Percentiles rank a stretch among this genome's conserved stretches.
phyloP scores from a whole-genome alignment of 1,140 invertebrate genomes.

The Colletes gigas region DNA sequence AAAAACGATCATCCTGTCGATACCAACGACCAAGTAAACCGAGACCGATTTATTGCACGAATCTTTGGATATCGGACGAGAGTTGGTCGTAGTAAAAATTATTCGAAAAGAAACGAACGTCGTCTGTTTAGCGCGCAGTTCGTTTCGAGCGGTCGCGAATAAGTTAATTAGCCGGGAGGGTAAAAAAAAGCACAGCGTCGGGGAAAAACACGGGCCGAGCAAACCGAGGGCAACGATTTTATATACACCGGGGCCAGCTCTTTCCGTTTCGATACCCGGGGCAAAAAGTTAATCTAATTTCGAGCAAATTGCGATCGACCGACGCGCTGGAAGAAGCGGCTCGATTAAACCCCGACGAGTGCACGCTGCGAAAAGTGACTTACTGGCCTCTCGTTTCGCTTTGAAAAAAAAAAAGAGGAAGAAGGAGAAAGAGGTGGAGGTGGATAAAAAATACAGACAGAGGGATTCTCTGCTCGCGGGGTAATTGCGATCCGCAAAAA shows the following conservation, averaged over 20 bases:
- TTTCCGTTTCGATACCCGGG: not conserved
- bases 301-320: constrained; percentile 40
- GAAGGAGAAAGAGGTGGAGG: not conserved
- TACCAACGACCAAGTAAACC: too few species aligned
- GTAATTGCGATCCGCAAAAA: constrained; percentile 34
- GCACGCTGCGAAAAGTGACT: constrained; percentile 19
- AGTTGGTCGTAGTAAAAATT: too few species aligned
- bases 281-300: constrained; percentile 47
- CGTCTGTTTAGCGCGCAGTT: not conserved
- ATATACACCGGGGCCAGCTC: not conserved
- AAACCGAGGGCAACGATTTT: constrained; percentile 35
- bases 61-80: too few species aligned
- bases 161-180: constrained; percentile 31
- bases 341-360: constrained; percentile 36
- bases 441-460: not conserved
- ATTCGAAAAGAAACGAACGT: too few species aligned
- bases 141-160: constrained; percentile 23
- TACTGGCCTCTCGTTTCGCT: constrained; percentile 8
- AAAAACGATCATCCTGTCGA: too few species aligned
- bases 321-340: constrained; percentile 15
- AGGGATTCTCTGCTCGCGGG: not conserved
- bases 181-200: not conserved
- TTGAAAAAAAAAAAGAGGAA: not conserved
- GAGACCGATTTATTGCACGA: too few species aligned
- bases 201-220: not conserved